Percentiles rank a stretch among this genome's conserved stretches.
Evolutionary conservation across 2,888 invertebrate genomes (phyloP).

Genomic region (Rhabditoides inermis): DNA sequence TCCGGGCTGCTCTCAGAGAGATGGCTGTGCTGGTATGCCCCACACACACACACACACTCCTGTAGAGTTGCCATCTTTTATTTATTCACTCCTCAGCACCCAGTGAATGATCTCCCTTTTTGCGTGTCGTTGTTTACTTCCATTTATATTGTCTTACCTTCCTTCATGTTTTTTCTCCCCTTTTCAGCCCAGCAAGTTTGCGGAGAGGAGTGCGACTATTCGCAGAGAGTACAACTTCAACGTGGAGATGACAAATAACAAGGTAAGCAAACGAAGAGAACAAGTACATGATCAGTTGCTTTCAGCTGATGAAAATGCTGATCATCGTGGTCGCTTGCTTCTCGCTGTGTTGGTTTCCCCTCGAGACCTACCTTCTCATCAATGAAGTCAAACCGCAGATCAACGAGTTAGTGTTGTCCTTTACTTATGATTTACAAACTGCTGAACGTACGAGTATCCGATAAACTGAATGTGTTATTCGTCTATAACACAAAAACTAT

Average conservation of each 20-base stretch:
- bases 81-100: too few relatives aligned
- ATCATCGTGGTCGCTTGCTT: conserved; percentile 56
- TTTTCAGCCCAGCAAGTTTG: too few relatives aligned
- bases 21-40: too few relatives aligned
- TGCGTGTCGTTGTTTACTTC: too few relatives aligned
- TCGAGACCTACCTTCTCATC: conserved; percentile 55
- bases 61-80: too few relatives aligned
- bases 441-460: background rate
- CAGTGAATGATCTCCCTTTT: too few relatives aligned
- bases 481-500: background rate
- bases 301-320: conserved; percentile 48
- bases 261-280: background rate
- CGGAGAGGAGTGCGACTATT: too few relatives aligned
- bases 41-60: too few relatives aligned
- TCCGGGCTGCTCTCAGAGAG: too few relatives aligned
- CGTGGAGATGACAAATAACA: background rate
- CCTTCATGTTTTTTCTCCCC: too few relatives aligned
- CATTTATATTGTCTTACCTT: too few relatives aligned
- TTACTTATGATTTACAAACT: background rate
- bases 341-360: conserved; percentile 57
- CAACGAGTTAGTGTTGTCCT: background rate
- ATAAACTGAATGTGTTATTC: background rate
- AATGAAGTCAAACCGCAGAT: conserved; percentile 34
- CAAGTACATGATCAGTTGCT: background rate
- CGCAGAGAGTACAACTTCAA: background rate